phyloP scores from a whole-genome alignment of 2,797 vertebrate species.

The Ciconia nigra region DNA sequence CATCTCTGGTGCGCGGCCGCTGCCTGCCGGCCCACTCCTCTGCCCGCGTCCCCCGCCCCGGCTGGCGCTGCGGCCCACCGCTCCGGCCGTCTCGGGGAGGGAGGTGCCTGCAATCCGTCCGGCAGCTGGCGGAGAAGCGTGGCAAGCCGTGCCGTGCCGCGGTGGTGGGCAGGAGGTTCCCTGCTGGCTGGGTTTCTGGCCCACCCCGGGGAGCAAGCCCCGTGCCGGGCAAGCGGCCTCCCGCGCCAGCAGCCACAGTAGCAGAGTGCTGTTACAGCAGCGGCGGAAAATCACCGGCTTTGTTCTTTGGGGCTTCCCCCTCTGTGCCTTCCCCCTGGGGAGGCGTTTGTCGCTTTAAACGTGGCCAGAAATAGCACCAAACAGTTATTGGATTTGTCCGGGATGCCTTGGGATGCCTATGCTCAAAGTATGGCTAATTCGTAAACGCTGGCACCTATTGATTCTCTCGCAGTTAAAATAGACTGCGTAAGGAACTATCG shows the following conservation, averaged over 20 bases:
- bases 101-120: neutral
- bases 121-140: fast-evolving
- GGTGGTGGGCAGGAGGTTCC: neutral
- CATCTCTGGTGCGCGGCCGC: neutral
- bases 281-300: neutral
- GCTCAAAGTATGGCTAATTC: conserved; percentile 29
- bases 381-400: conserved; percentile 3
- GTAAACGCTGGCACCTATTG: conserved; percentile 41
- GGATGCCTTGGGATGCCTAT: neutral
- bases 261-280: neutral
- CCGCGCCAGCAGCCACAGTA: neutral
- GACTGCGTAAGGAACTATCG: neutral
- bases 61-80: fast-evolving
- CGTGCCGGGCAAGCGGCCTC: fast-evolving
- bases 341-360: conserved; percentile 8
- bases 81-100: fast-evolving
- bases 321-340: neutral
- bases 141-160: fast-evolving
- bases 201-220: neutral
- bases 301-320: conserved; percentile 31
- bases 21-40: neutral
- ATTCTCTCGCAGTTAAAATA: conserved; percentile 26
- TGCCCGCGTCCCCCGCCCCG: neutral
- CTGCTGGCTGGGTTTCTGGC: neutral
- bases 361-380: neutral